phyloP scores from a whole-genome alignment of 2,113 vertebrate genomes.

The Trichomycterus rosablanca region DNA sequence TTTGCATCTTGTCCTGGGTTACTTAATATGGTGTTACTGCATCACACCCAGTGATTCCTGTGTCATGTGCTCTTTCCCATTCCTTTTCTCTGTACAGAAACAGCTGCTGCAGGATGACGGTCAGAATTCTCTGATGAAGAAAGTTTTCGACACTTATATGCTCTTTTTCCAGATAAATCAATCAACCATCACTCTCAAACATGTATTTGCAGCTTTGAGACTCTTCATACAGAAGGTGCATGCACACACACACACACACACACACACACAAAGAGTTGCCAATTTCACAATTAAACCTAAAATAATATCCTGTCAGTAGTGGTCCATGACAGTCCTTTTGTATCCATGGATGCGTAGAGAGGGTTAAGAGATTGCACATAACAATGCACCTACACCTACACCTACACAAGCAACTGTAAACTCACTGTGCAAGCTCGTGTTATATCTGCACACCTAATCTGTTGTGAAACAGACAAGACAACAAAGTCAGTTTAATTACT shows the following conservation, averaged over 20 bases:
- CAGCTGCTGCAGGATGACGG: conserved; percentile 87
- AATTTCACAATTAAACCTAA: too few relatives aligned
- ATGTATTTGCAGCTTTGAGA: conserved; percentile 85
- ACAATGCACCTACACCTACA: too few relatives aligned
- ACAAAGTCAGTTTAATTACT: neutral
- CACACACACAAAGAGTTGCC: too few relatives aligned
- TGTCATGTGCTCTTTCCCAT: neutral
- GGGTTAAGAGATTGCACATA: too few relatives aligned
- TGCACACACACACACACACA: neutral
- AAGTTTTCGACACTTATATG: conserved; percentile 93
- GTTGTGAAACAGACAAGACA: too few relatives aligned
- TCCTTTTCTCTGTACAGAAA: conserved; percentile 68
- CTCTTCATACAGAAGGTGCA: conserved; percentile 90
- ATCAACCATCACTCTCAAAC: conserved; percentile 83
- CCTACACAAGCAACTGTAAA: too few relatives aligned
- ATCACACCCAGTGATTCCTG: neutral
- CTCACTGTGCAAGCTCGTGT: too few relatives aligned
- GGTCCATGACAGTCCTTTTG: too few relatives aligned
- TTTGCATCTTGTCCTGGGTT: too few relatives aligned
- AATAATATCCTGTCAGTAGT: too few relatives aligned
- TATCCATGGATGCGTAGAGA: too few relatives aligned
- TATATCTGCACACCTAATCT: neutral
- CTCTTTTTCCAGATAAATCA: conserved; percentile 98
- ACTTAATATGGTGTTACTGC: too few relatives aligned
- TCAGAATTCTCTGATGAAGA: conserved; percentile 91